Conservation (phyloP, 2,797 vertebrate species). For the Eulemur albifrons region DNA sequence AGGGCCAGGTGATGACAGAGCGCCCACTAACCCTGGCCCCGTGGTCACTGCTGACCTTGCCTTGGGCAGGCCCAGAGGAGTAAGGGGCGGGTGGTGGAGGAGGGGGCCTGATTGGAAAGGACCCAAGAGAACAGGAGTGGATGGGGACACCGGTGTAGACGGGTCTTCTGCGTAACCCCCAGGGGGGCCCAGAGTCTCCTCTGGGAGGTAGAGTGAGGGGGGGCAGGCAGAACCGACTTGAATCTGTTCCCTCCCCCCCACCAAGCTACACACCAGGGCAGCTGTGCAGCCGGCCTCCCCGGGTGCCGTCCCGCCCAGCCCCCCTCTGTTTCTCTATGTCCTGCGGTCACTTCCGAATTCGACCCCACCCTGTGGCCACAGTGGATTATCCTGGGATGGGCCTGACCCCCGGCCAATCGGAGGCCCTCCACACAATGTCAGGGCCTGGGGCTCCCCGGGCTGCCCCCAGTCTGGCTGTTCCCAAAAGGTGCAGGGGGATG, state of each 20-base stretch:
- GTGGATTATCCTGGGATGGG: neutral
- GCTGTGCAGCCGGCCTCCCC: fast-evolving
- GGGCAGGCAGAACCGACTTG: neutral
- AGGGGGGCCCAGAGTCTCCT: neutral
- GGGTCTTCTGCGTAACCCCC: too few species aligned
- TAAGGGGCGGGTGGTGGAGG: fast-evolving
- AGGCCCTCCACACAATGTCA: neutral
- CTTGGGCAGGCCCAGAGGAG: neutral
- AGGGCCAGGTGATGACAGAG: neutral
- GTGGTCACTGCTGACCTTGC: neutral
- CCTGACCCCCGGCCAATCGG: neutral
- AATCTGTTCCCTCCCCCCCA: neutral
- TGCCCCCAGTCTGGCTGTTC: fast-evolving
- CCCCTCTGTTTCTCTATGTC: too few species aligned
- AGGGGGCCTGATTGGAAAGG: fast-evolving
- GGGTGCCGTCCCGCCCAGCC: neutral
- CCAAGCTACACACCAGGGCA: fast-evolving
- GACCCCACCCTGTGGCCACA: neutral
- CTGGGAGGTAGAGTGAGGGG: neutral
- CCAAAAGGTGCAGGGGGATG: fast-evolving
- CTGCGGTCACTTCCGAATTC: fast-evolving
- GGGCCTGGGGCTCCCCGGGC: neutral
- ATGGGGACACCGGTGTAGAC: fast-evolving
- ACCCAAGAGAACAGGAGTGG: neutral
- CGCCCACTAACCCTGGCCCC: too few species aligned